Evolutionary conservation across 2,113 vertebrate species (phyloP).

Genomic region (Sterna hirundo): DNA sequence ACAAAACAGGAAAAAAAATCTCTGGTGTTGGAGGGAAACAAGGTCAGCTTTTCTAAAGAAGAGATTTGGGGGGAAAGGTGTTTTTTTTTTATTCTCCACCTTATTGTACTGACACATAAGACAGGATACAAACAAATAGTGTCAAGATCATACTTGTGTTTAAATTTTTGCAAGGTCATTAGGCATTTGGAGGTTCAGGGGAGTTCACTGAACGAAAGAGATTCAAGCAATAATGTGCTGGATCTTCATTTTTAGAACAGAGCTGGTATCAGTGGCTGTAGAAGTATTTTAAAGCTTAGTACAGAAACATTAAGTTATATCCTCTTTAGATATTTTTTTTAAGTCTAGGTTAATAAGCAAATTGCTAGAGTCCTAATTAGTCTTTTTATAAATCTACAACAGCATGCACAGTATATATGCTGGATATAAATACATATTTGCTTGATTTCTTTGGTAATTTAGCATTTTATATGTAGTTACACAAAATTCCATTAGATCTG

Average conservation of each 20-base stretch:
- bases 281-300: neutral
- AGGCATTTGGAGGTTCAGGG: neutral
- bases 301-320: neutral
- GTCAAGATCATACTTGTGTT: neutral
- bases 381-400: neutral
- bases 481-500: neutral
- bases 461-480: neutral
- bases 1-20: neutral
- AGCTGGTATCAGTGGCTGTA: neutral
- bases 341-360: neutral
- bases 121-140: neutral
- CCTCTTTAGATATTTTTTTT: neutral
- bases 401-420: fast-evolving
- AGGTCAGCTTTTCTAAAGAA: neutral
- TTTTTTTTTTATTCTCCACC: neutral
- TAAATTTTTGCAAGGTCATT: neutral
- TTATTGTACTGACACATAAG: neutral
- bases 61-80: fast-evolving
- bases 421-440: neutral
- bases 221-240: neutral
- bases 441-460: neutral
- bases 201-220: neutral
- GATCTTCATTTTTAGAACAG: neutral
- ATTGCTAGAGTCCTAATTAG: neutral
- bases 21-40: neutral